Base-by-base conservation (phyloP, 2,888 invertebrate genomes). In the Sphaeridia pumilis region DNA sequence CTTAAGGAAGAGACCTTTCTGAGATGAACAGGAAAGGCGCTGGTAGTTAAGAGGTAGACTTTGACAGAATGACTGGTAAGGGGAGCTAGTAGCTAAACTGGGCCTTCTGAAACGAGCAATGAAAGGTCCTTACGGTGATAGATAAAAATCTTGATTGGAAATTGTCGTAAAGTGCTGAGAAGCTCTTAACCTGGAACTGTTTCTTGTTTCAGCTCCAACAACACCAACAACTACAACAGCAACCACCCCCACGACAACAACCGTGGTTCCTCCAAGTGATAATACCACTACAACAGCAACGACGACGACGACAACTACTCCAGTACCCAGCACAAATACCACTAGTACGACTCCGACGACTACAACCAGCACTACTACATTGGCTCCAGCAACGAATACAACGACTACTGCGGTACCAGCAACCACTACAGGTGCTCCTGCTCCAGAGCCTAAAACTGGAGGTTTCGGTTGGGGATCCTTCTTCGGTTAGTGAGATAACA, bases 321-420 rank as follows among this genome's bases (percentile, higher is more conserved):
- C 58, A 1, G 31, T 57, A 4, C 28, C 61, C 1, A 52, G 60
- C 17, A 60, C 67, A 7, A 53, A 61, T 2, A 61, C 65, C 3
- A 38, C 56, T 31, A 49, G 55, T 10, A 47, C 49, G 20, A 28
- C 49, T 10, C 51, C 59, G 3, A 51, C 51, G 2, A 25, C 53
- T 2, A 14, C 57, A 4, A 24, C 52, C 1, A 42, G 45, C 22
- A 49, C 52, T n/a, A 41, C 60, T 1, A 52, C 60, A 17, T 59
- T 66, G 4, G 50, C 60, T 2, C 61, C 65, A 17, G 27, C 55
- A n/a, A 46, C 57, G 2, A 31, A 31, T 38, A 7, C 38, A 14
- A 38, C 38, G 17, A 34, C 49, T 7, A 41, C 49, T 4, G 7
- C 38, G 41, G 22, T 7, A n/a, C 34, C 34, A 21, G 38, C 49